Evolutionary conservation across 2,888 invertebrate genomes (phyloP), one percentile per base, ranked within the genome.

Genomic region (Nomada lathburiana): DNA sequence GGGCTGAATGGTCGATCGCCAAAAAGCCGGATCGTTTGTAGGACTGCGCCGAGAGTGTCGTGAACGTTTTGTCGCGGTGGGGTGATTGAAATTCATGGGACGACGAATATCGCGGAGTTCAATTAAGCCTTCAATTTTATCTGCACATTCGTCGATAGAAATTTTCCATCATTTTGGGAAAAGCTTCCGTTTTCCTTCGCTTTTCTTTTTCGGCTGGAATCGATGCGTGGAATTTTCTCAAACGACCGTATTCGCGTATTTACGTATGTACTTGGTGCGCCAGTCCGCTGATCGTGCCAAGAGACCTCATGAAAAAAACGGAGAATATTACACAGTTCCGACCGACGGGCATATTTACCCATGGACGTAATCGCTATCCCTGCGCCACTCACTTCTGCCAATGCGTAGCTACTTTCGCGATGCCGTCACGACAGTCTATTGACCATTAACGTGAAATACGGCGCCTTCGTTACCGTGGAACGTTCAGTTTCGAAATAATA

Each of bases 401-500:
- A 83, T 83, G 83, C 83, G 23, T 23, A 23, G 70, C 76, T 81
- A 86, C 89, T 84, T 86, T 89, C 87, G 68, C 87, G 85, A 88
- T 88, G 84, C 77, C 82, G 88, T 87, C 88, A 84, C 71, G 71
- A 53, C 42, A 26, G 65, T 16, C 64, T 82, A 87, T 88, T 76
- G 82, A 62, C 80, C 76, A 65, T 88, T 81, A 84, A 86, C 78
- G 53, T 63, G 80, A 86, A 70, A 74, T 70, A 82, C 72, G 74
- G 60, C 69, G 59, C 29, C 62, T 62, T 67, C 70, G 72, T 68
- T 68, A 63, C 57, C 64, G 11, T 20, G 71, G 67, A 71, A 65
- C 68, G 70, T 36, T 44, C 75, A 57, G 53, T 85, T 86, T 71
- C 86, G 88, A 80, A 88, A 83, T 72, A 71, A 68, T 74, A n/a